A percentile compares a stretch with the other conserved stretches of the same genome.
Evolutionary conservation across 2,888 invertebrate species (phyloP).

Genomic region (Scaptomyza caliginosa): DNA sequence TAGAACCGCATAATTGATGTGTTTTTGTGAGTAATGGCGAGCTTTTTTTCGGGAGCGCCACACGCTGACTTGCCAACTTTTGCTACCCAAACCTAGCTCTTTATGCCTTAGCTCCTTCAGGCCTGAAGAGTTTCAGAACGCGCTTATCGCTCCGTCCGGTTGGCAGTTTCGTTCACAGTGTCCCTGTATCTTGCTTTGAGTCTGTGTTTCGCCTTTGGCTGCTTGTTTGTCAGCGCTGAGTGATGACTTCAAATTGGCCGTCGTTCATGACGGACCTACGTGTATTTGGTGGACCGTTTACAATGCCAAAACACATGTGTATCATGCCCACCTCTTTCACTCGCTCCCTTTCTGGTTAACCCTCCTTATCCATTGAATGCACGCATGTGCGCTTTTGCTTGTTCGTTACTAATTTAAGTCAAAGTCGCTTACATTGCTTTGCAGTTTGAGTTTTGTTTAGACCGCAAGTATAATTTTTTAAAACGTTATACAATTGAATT

Average conservation of each 20-base stretch:
- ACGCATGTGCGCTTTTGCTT: constrained; percentile 9
- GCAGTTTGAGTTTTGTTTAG: constrained; percentile 1
- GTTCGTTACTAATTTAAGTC: neutral
- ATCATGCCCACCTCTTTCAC: neutral
- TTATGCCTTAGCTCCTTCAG: neutral
- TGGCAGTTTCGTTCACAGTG: constrained; percentile 11
- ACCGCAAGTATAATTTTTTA: neutral
- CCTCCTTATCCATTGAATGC: neutral
- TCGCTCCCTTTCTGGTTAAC: no score
- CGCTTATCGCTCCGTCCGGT: constrained; percentile 42
- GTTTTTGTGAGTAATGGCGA: constrained; percentile 74
- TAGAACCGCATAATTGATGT: constrained; percentile 70
- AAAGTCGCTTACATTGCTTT: neutral
- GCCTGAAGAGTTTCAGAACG: constrained; percentile 8
- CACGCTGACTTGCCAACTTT: constrained; percentile 60
- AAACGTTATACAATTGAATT: neutral
- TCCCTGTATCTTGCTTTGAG: constrained; percentile 20
- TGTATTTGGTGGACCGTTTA: constrained; percentile 42
- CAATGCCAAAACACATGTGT: constrained; percentile 61
- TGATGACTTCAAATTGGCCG: constrained; percentile 77
- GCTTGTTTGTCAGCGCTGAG: constrained; percentile 73
- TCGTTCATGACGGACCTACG: constrained; percentile 61
- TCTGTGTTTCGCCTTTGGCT: constrained; percentile 34
- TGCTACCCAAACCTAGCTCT: neutral
- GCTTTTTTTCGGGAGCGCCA: constrained; percentile 47